Percentiles rank a stretch among this genome's conserved stretches.
phyloP scores from a whole-genome alignment of 2,113 vertebrate species.

The Halichoeres trimaculatus region DNA sequence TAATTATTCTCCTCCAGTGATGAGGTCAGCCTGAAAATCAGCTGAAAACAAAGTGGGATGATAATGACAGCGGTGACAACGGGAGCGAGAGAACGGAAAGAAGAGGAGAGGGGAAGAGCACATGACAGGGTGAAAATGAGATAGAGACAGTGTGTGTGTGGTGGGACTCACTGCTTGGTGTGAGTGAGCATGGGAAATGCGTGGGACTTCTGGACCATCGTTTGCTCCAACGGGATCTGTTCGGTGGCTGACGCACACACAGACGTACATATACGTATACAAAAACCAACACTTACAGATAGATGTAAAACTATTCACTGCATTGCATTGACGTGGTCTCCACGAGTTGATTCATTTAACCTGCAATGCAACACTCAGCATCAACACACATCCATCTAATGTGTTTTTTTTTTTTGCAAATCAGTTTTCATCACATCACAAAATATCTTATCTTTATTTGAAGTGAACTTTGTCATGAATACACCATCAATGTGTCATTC shows the following conservation, averaged over 20 bases:
- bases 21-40: conserved; percentile 78
- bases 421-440: no score
- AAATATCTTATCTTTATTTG: neutral
- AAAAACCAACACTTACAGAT: conserved; percentile 25
- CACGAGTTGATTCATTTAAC: neutral
- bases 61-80: conserved; percentile 61
- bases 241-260: conserved; percentile 54
- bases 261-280: conserved; percentile 21
- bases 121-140: conserved; percentile 59
- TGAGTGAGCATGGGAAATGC: conserved; percentile 85
- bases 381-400: conserved; percentile 1
- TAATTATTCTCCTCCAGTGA: conserved; percentile 78
- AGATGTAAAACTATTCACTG: conserved; percentile 3
- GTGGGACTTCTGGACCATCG: conserved; percentile 78
- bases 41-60: conserved; percentile 76
- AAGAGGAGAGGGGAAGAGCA: conserved; percentile 66
- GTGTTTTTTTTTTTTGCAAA: no score
- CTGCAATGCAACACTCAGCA: neutral
- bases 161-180: conserved; percentile 80
- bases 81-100: conserved; percentile 57
- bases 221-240: conserved; percentile 66
- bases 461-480: neutral
- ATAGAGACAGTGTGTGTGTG: conserved; percentile 57
- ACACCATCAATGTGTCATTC: neutral
- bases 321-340: neutral